Evolutionary conservation across 2,113 vertebrate species (phyloP), one percentile per base, ranked within the genome.

Genomic region (Stigmatopora nigra): DNA sequence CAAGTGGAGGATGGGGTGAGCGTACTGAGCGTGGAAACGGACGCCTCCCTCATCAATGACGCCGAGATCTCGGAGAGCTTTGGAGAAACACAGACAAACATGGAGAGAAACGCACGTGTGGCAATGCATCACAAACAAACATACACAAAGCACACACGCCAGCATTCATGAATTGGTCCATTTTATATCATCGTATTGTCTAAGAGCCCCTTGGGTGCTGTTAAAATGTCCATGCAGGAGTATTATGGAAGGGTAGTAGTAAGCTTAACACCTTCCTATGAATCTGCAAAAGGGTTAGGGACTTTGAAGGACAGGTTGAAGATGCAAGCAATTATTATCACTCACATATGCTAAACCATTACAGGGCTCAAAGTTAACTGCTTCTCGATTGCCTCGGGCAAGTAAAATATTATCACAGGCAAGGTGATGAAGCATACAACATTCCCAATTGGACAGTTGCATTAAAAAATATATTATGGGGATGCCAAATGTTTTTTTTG

Each of bases 51-150:
- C 82, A 94, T 88, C 65, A 98, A 81, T 0, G 95, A 96, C 61
- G 94, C 93, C 0, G 97, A 98, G 92, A 98, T 97, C 90, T 98
- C 96, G 0, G 96, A 98, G 16, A 99, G 91, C 97, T 98, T 87
- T 61, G 59, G 41, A 61, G 19, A 84, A 61, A 83, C 69, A 78
- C 70, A 51, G 70, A 76, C 35, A 61, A 65, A 75, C 52, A 67
- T 45, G 65, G 25, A 68, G 31, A 73, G 57, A 76, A 68, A 74
- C 10, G 49, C 11, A 84, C 44, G 60, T 7, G 60, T 36, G 61
- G 59, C 65, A 66, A 71, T 61, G 67, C 67, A 36, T 60, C 68
- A 76, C 75, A 69, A 45, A 76, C 41, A 80, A 51, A 79, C 35
- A 76, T 35, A 77, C 41, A 69, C 58, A 48, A 4, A 15, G 15